These are phyloP conservation scores for Hipparchia semele DNA, from an alignment of 2,888 invertebrate genomes.

Conservation along the genomic window DNA sequence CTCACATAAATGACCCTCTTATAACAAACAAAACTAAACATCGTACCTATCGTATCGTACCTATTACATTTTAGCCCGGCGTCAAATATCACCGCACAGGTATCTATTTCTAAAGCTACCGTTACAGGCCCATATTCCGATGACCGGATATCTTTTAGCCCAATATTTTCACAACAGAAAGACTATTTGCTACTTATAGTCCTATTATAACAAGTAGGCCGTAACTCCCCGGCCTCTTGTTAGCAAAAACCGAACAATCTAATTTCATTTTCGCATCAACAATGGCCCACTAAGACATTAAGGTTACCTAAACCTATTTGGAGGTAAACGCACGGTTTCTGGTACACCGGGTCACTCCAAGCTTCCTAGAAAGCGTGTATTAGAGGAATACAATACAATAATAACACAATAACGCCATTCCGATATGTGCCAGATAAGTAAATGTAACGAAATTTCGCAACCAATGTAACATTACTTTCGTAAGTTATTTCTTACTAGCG, in stretches of 20 bases:
- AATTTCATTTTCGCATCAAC: slow-evolving; percentile 28
- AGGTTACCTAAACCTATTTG: slow-evolving; percentile 31
- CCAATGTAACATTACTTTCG: background rate
- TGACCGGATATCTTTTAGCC: background rate
- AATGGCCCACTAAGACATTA: slow-evolving; percentile 29
- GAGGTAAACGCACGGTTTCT: slow-evolving; percentile 29
- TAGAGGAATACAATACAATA: slow-evolving; percentile 10
- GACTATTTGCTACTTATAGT: background rate
- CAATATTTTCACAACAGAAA: slow-evolving; percentile 2
- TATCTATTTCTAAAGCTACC: background rate
- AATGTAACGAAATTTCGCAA: background rate
- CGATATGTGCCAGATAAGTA: slow-evolving; percentile 20
- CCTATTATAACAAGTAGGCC: slow-evolving; percentile 12
- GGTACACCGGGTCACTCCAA: slow-evolving; percentile 27
- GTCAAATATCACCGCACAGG: background rate
- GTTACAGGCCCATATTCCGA: background rate
- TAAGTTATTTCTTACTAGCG: background rate
- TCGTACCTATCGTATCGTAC: too few species aligned
- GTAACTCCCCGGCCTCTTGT: slow-evolving; percentile 7
- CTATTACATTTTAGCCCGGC: background rate
- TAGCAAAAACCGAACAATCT: slow-evolving; percentile 19
- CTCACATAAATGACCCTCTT: too few species aligned
- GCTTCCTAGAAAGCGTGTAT: slow-evolving; percentile 26
- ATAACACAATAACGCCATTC: slow-evolving; percentile 1
- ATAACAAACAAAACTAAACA: too few species aligned